Evolutionary conservation across 2,113 vertebrate species (phyloP), one percentile per base, ranked within the genome.

Genomic region (Pseudorasbora parva): DNA sequence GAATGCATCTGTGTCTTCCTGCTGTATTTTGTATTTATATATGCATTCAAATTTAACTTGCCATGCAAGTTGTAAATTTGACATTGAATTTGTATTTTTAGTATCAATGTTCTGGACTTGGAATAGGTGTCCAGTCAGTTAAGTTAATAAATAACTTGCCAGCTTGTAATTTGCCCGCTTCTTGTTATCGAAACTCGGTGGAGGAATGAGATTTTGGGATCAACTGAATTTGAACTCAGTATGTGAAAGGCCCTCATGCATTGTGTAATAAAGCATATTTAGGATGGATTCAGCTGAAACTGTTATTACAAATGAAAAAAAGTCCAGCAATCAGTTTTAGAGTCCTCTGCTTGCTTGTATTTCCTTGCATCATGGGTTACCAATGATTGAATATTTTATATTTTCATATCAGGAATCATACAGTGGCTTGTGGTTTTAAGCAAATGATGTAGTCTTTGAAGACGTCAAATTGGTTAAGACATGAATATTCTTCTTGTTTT

Each of bases 71-170:
- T 68, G 64, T 33, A 37, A 21, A 68, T 69, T 69, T 21, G 33
- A 41, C 8, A 5, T 19, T n/a, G 66, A n/a, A 69, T 69, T 33
- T 69, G 19, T 72, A 14, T 47, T 72, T 71, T 72, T 45, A 73
- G 62, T 66, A 10, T 37, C 47, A 51, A 0, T 74, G 14, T 25
- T 30, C 23, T 27, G 45, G 14, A 51, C 72, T 51, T 51, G 14
- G 45, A 23, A 69, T 69, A 10, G 21, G 8, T 49, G 72, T 51
- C 25, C 14, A 74, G 47, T 10, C 15, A 74, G 72, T 74, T 30
- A 51, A 74, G 72, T 74, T 74, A 74, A 74, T 74, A 30, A 74
- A 30, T 74, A 51, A 51, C 72, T 74, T 51, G 23, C n/a, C 12
- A 49, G 19, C 23, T 15, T 73, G 43, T 15, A 12, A 73, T 73